phyloP scores from a whole-genome alignment of 2,797 vertebrate species.

The Neosalanx taihuensis region DNA sequence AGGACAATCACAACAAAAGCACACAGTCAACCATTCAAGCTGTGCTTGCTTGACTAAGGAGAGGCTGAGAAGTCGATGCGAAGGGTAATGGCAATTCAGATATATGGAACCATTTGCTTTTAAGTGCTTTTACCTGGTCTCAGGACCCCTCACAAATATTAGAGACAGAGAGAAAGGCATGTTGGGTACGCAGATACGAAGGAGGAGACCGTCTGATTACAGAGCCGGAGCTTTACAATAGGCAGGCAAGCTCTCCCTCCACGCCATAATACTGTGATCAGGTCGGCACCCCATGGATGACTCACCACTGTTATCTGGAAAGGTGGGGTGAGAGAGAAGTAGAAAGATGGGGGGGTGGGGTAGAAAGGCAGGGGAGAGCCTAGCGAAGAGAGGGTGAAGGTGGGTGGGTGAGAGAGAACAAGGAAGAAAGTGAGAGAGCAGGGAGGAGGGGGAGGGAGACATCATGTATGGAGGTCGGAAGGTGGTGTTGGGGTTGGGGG shows the following conservation, averaged over 20 bases:
- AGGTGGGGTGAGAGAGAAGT: not conserved
- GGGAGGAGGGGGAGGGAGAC: too few species aligned
- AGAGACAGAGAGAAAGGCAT: slow-evolving; percentile 3
- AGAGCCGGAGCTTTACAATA: not conserved
- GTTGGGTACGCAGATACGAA: not conserved
- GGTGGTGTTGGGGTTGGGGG: not conserved
- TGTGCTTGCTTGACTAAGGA: not conserved
- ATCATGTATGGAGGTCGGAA: not conserved
- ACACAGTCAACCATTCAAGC: not conserved
- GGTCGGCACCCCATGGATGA: not conserved
- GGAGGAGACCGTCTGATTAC: not conserved
- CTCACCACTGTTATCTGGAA: not conserved
- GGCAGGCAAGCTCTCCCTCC: not conserved
- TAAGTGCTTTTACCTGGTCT: not conserved
- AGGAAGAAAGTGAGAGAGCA: too few species aligned
- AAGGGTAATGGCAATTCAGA: slow-evolving; percentile 5
- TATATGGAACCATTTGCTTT: not conserved
- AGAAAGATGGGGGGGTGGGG: not conserved
- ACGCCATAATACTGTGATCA: not conserved
- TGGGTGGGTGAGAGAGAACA: too few species aligned
- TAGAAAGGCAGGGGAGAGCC: not conserved
- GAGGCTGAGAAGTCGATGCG: not conserved
- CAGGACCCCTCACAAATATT: not conserved
- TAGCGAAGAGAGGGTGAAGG: not conserved
- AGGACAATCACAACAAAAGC: not conserved